Base-by-base conservation (phyloP, 2,888 invertebrate species). In the Acleris emargana region DNA sequence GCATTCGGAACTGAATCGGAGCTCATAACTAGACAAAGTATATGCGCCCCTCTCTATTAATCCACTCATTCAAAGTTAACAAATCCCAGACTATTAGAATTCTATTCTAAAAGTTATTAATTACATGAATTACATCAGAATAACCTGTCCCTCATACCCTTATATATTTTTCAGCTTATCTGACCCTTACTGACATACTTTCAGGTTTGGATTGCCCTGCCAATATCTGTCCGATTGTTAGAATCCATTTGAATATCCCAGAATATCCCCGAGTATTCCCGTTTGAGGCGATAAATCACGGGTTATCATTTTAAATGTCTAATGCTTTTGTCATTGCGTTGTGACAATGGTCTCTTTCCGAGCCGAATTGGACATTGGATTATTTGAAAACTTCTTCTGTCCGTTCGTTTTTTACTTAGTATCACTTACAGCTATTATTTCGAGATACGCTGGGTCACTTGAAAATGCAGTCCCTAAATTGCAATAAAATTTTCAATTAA, bases 101-200 rank as follows among this genome's bases (percentile, higher is more conserved):
- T 13, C 4, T 1, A 9, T 38, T 38, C 13, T 32, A 32, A 32
- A 32, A 32, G 11, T 38, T 38, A 13, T 3, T 9, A 32, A 32
- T 32, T 32, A 32, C 28, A 28, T 28, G 25, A 25, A 6, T 13
- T 38, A 13, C 17, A 45, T 45, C 6, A 5, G 43, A 43, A n/a
- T n/a, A 13, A 45, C 17, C 42, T 42, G 22, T 42, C 22, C 25
- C 49, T 49, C 49, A 49, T 18, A 50, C 50, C 50, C 54, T 52
- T 22, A 25, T 38, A 58, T 22, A 58, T 47, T 57, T 52, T 32
- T 20, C 45, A 51, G 43, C 45, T 58, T 42, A 45, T 50, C 55
- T 38, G 54, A 22, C 62, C 62, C 55, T 62, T 55, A 25, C 22
- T 32, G 49, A n/a, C 32, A 62, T 51, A 63, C 58, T 45, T 51